Evolutionary conservation across 2,113 vertebrate genomes (phyloP), one percentile per base, ranked within the genome.

Genomic region (Oryzias woworae): DNA sequence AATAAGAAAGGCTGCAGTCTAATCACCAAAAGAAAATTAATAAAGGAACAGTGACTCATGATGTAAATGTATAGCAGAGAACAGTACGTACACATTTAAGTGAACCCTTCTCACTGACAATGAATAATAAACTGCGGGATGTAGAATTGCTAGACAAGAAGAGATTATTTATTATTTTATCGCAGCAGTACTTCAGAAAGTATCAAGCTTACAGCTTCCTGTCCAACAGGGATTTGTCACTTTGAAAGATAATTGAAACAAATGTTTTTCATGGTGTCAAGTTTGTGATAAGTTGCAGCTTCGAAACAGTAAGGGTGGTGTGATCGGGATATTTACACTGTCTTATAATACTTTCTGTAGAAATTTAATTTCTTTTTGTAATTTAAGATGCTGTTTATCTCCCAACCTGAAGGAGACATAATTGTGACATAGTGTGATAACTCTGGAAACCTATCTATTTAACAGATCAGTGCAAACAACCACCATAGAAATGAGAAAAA

Each of bases 21-120:
- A 28, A 28, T 28, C 26, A 28, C 26, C 3, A 28, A 28, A 6
- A 28, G 57, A 51, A 58, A 54, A 46, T 50, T 59, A 56, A 66
- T 54, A 26, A 72, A 73, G 55, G 50, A 67, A 55, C 56, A 61
- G 17, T 71, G 79, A 85, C 64, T 84, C 75, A 81, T 15, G 26
- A 45, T 59, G 53, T 53, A 77, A 87, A 78, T 78, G 76, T 62
- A 73, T 17, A 14, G 26, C 53, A 54, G 54, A 77, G 59, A 75
- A 73, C 51, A 28, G 16, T n/a, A 13, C 47, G 31, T 62, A 28
- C 58, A 62, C 47, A 75, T 53, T 71, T 45, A 41, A 51, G 51
- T 2, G 1, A 50, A 61, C 66, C 77, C 83, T 82, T 86, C 76
- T 56, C 0, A 1, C 64, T 64, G 71, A 57, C 61, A 53, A 51